Evolutionary conservation across 2,888 invertebrate species (phyloP).

Genomic region (Galerucella calmariensis): DNA sequence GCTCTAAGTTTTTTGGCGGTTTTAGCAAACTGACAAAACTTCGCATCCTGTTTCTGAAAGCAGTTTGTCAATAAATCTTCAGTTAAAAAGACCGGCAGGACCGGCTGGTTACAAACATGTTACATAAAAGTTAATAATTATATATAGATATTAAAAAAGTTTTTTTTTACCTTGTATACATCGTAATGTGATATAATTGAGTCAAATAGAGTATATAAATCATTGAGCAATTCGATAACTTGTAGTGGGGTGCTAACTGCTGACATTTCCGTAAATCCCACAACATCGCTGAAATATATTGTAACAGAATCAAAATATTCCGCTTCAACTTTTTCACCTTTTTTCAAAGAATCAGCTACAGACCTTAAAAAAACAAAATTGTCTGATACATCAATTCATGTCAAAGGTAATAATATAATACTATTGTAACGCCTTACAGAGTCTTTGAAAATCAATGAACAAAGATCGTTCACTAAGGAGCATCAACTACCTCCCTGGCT

Average conservation of each 20-base stretch:
- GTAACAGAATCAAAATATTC: conserved; percentile 86
- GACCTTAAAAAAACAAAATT: conserved; percentile 67
- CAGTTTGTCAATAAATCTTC: too few species aligned
- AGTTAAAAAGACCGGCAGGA: not conserved
- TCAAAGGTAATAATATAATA: too few species aligned
- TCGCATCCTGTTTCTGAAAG: too few species aligned
- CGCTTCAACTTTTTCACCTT: conserved; percentile 82
- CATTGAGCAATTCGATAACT: conserved; percentile 89
- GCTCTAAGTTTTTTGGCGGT: too few species aligned
- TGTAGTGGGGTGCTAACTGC: conserved; percentile 83
- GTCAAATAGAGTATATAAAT: conserved; percentile 89
- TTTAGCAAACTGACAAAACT: too few species aligned
- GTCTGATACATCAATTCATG: too few species aligned
- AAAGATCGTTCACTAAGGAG: too few species aligned
- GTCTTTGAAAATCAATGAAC: too few species aligned
- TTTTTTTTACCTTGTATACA: conserved; percentile 78
- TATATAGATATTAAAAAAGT: not conserved
- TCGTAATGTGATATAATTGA: conserved; percentile 88
- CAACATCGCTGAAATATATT: conserved; percentile 86
- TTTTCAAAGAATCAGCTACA: conserved; percentile 82
- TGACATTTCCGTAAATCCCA: conserved; percentile 84
- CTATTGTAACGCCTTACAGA: too few species aligned
- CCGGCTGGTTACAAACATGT: conserved; percentile 1
- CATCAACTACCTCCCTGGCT: too few species aligned
- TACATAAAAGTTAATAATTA: not conserved